These are phyloP conservation scores for Pomatostomus ruficeps DNA, from an alignment of 2,113 vertebrate species.

Conservation along the genomic window DNA sequence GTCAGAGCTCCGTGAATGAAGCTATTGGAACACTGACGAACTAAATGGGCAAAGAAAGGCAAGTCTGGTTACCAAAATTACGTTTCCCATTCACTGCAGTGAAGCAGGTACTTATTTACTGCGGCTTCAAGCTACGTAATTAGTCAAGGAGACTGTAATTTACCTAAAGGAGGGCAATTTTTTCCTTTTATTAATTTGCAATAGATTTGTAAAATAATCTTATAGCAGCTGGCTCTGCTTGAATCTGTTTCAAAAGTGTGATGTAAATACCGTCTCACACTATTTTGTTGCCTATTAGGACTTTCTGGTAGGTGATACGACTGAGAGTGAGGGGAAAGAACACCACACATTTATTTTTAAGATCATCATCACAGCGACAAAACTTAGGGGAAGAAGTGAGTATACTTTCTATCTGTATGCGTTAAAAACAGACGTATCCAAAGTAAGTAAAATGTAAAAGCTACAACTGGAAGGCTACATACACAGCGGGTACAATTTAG, in stretches of 20 bases:
- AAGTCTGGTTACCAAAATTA: not conserved
- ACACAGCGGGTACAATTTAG: not conserved
- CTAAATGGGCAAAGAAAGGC: not conserved
- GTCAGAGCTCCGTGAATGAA: not conserved
- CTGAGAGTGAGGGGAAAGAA: slow-evolving; percentile 30
- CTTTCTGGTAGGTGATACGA: slow-evolving; percentile 53
- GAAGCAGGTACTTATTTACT: slow-evolving; percentile 23
- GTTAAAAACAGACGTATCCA: not conserved
- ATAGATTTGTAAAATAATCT: slow-evolving; percentile 50
- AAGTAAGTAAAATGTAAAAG: not conserved
- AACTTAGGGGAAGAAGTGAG: not conserved
- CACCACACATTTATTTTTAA: slow-evolving; percentile 48
- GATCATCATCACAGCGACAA: not conserved
- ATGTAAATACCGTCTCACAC: slow-evolving; percentile 61
- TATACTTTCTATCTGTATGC: not conserved
- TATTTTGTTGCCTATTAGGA: slow-evolving; percentile 43
- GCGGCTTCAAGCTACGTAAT: not conserved
- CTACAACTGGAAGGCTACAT: not conserved
- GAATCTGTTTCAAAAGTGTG: slow-evolving; percentile 52
- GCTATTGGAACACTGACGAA: not conserved
- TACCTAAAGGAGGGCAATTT: not conserved
- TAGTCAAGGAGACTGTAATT: slow-evolving; percentile 1
- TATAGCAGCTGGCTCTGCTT: slow-evolving; percentile 45
- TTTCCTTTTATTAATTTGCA: slow-evolving; percentile 30
- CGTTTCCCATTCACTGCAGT: not conserved